phyloP scores from a whole-genome alignment of 2,888 invertebrate species.

The Schizotus pectinicornis region DNA sequence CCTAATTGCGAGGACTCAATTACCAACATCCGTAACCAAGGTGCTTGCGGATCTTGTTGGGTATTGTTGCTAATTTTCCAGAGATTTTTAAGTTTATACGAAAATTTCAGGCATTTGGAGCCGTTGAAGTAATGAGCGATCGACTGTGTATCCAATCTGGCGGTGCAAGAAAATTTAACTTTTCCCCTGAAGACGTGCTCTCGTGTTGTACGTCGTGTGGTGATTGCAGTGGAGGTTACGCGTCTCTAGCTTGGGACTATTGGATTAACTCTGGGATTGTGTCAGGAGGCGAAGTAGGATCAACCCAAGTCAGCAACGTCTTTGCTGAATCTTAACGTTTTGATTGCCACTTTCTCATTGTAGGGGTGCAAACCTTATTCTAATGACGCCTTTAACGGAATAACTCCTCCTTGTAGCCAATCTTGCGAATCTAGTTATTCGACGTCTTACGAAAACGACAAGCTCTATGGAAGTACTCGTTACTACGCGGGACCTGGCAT shows the following conservation, averaged over 20 bases:
- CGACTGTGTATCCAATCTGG: slow-evolving; percentile 79
- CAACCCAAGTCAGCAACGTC: slow-evolving; percentile 60
- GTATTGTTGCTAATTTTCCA: slow-evolving; percentile 50
- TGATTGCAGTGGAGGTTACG: slow-evolving; percentile 80
- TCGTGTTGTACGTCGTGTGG: slow-evolving; percentile 80
- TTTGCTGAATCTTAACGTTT: background rate
- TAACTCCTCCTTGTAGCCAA: background rate
- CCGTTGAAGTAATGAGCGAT: slow-evolving; percentile 87
- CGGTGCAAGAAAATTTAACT: slow-evolving; percentile 70
- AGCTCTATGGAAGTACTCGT: background rate
- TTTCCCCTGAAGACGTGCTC: slow-evolving; percentile 82
- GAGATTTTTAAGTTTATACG: no score
- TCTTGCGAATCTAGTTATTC: background rate
- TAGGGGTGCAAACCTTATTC: slow-evolving; percentile 2
- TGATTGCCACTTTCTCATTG: background rate
- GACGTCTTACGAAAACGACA: background rate
- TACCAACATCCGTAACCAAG: slow-evolving; percentile 79
- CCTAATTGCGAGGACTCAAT: slow-evolving; percentile 82
- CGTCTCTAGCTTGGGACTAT: slow-evolving; percentile 79
- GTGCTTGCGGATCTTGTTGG: slow-evolving; percentile 91
- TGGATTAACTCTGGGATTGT: slow-evolving; percentile 83
- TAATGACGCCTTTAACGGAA: background rate
- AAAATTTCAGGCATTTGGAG: slow-evolving; percentile 67
- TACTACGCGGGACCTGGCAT: slow-evolving; percentile 3
- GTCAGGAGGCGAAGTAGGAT: slow-evolving; percentile 79